Evolutionary conservation across 2,797 vertebrate species (phyloP).

Genomic region (Artibeus jamaicensis): DNA sequence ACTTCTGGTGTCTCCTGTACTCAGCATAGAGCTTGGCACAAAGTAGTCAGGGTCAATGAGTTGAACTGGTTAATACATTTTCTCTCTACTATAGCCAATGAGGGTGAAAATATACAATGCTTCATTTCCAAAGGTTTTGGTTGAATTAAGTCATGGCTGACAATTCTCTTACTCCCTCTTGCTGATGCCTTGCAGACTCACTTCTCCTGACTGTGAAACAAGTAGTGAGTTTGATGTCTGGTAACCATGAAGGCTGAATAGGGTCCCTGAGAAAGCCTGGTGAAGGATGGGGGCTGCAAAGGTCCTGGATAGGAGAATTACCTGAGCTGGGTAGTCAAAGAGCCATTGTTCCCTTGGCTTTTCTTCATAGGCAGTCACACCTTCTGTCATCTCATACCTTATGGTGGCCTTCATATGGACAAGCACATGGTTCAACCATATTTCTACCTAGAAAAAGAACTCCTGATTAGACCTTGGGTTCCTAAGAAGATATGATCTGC

Average conservation of each 20-base stretch:
- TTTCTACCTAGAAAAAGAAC: slow-evolving; percentile 87
- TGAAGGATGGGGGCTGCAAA: neutral
- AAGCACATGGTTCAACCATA: slow-evolving; percentile 91
- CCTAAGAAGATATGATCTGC: neutral
- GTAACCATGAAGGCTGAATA: neutral
- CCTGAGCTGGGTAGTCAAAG: slow-evolving; percentile 97
- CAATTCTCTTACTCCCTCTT: neutral
- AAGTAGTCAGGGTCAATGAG: neutral
- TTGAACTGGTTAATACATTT: neutral
- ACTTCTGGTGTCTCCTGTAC: neutral
- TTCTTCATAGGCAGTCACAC: slow-evolving; percentile 89
- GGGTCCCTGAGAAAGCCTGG: neutral
- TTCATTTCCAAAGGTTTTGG: neutral
- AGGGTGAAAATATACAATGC: neutral
- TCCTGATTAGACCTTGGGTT: neutral
- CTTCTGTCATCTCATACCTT: slow-evolving; percentile 89
- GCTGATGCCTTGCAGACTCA: neutral
- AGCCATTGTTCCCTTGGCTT: slow-evolving; percentile 97
- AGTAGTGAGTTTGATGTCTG: neutral
- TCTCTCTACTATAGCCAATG: neutral
- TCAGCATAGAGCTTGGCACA: neutral
- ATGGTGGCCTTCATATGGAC: slow-evolving; percentile 91
- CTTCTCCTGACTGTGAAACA: neutral
- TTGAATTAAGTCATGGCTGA: neutral
- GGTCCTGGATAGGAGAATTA: slow-evolving; percentile 71